phyloP scores from a whole-genome alignment of 2,113 vertebrate genomes.

The Pipra filicauda region DNA sequence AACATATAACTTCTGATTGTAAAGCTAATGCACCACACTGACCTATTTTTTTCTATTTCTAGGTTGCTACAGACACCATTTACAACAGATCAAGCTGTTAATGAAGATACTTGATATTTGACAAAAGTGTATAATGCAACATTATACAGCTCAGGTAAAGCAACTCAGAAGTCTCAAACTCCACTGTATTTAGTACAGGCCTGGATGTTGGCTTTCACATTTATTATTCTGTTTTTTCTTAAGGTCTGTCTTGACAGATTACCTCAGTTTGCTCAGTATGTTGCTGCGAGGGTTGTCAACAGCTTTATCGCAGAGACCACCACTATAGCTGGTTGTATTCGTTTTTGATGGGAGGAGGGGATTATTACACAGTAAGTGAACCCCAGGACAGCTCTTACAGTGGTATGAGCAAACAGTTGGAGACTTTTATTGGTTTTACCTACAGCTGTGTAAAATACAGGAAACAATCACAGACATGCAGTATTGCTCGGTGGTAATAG shows the following conservation, averaged over 20 bases:
- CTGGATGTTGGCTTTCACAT: neutral
- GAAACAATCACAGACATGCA: constrained; percentile 29
- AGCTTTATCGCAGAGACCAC: neutral
- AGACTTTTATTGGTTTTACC: constrained; percentile 50
- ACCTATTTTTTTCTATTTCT: neutral
- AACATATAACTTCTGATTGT: neutral
- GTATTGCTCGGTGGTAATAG: constrained; percentile 52
- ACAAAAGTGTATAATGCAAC: neutral
- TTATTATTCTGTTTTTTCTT: neutral
- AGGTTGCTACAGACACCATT: neutral
- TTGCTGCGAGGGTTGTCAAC: neutral
- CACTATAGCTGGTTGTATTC: neutral
- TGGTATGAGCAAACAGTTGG: neutral
- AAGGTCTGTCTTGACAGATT: neutral
- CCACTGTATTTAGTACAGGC: neutral
- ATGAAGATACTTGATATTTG: neutral
- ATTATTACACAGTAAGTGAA: neutral
- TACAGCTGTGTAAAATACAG: constrained; percentile 51
- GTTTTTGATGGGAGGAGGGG: neutral
- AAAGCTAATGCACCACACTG: neutral
- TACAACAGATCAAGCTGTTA: neutral
- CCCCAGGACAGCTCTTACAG: neutral
- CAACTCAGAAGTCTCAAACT: neutral
- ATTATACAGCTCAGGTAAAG: neutral
- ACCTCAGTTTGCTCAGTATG: neutral